Conservation (phyloP, 2,888 invertebrate genomes). For the Hyppa rectilinea region DNA sequence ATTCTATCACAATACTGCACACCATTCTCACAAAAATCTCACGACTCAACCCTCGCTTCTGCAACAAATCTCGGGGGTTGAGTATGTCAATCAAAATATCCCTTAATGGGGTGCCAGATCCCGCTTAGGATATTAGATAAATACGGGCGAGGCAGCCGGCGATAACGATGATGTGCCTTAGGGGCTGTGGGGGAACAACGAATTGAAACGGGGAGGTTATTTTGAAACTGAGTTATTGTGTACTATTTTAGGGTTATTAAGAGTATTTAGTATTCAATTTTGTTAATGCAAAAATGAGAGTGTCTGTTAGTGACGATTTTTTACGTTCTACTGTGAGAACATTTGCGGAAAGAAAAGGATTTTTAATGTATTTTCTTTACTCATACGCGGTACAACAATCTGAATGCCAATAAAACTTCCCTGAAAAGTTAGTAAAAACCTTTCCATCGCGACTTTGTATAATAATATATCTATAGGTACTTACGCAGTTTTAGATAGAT, state of each 20-base stretch:
- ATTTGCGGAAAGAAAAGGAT: not conserved
- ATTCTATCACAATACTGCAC: not conserved
- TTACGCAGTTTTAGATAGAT: too few species aligned
- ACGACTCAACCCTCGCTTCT: conserved; percentile 61
- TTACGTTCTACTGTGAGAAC: not conserved
- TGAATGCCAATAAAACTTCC: not conserved
- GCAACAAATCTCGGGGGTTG: conserved; percentile 78
- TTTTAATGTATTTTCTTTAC: not conserved
- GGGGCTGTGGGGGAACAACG: conserved; percentile 31
- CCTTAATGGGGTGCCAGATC: conserved; percentile 79
- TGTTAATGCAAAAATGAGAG: not conserved
- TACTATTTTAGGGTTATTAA: conserved; percentile 29
- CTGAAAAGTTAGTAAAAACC: too few species aligned
- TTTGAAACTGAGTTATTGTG: conserved; percentile 19
- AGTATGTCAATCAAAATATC: conserved; percentile 87
- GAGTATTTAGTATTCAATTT: not conserved
- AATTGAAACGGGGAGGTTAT: conserved; percentile 29
- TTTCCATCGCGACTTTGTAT: too few species aligned
- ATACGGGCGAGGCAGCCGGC: conserved; percentile 68
- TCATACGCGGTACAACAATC: not conserved
- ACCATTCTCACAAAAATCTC: conserved; percentile 19
- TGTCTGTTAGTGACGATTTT: not conserved
- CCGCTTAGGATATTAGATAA: conserved; percentile 88
- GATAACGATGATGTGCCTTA: conserved; percentile 63
- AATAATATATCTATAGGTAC: too few species aligned